These are phyloP conservation scores for Lepeophtheirus salmonis DNA, from an alignment of 1,140 invertebrate species.

Conservation along the genomic window DNA sequence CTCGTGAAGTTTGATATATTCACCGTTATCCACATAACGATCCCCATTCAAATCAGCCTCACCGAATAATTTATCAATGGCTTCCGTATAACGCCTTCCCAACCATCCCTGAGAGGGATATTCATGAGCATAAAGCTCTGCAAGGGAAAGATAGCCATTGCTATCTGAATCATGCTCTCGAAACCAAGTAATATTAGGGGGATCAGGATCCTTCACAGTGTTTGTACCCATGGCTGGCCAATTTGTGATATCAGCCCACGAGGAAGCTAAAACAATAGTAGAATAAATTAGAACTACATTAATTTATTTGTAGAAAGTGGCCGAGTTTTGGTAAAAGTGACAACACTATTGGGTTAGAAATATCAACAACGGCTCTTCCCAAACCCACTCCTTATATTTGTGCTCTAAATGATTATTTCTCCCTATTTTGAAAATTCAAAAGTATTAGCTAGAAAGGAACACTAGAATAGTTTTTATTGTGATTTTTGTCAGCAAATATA, in stretches of 20 bases:
- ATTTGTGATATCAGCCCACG: conserved; percentile 12
- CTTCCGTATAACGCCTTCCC: neutral
- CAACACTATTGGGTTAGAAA: too few species aligned
- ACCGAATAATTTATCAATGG: conserved; percentile 4
- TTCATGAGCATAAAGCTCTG: conserved; percentile 5
- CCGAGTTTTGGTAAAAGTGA: too few species aligned
- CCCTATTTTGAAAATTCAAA: too few species aligned
- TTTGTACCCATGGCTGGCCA: conserved; percentile 2
- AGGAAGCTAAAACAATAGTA: neutral
- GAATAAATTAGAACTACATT: too few species aligned
- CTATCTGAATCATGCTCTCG: neutral
- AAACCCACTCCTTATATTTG: too few species aligned
- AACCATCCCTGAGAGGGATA: neutral
- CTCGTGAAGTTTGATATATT: conserved; percentile 13
- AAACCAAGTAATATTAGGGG: conserved; percentile 10
- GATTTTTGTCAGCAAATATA: too few species aligned
- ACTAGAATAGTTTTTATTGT: too few species aligned
- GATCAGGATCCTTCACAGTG: neutral
- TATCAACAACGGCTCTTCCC: too few species aligned
- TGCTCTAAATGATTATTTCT: too few species aligned
- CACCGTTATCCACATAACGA: conserved; percentile 1
- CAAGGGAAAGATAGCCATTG: neutral
- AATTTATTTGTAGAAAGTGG: too few species aligned
- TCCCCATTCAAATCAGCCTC: conserved; percentile 3
- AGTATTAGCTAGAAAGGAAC: too few species aligned